Base-by-base conservation (phyloP, 2,797 vertebrate genomes). In the Labroides dimidiatus region DNA sequence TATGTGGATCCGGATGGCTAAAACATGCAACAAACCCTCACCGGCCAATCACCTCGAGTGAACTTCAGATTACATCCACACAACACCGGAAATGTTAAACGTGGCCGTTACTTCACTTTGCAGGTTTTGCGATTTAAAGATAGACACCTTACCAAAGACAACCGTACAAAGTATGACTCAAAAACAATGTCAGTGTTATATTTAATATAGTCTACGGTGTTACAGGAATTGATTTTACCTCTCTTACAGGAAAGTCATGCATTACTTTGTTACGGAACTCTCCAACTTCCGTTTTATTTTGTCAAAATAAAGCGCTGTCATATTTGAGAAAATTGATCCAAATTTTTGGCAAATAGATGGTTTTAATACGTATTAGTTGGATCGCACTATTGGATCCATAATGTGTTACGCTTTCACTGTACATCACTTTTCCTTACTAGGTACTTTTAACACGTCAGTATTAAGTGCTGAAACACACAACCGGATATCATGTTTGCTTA, bases 11-110 rank as follows among this genome's bases (percentile, higher is more conserved):
- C 1, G 1, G 4, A 4, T 4, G 0, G 16, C 3, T 47, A 15
- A 33, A 33, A 27, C 23, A 13, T 21, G 16, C 30, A n/a, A 39
- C 15, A 7, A 19, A 19, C 41, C 4, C 33, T 37, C 36, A 0
- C 24, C 33, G 10, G 47, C 2, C 8, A 41, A 15, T 62, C 8
- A 51, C 69, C 67, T 58, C 0, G 54, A 55, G 30, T 55, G 51
- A 78, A 60, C 75, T 61, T 21, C 3, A 16, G 12, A 27, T 15
- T 27, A 23, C 17, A 58, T 2, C 0, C 9, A 10, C 16, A 19
- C 9, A 14, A 16, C 54, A 49, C 33, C 77, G 55, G 77, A 78
- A 71, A 10, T 37, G 54, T 1, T 19, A 36, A 15, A 56, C 13
- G 57, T 50, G 14, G 23, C 13, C 2, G 55, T 16, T 56, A 15